phyloP scores from a whole-genome alignment of 2,888 invertebrate genomes.

The Zootermopsis nevadensis region DNA sequence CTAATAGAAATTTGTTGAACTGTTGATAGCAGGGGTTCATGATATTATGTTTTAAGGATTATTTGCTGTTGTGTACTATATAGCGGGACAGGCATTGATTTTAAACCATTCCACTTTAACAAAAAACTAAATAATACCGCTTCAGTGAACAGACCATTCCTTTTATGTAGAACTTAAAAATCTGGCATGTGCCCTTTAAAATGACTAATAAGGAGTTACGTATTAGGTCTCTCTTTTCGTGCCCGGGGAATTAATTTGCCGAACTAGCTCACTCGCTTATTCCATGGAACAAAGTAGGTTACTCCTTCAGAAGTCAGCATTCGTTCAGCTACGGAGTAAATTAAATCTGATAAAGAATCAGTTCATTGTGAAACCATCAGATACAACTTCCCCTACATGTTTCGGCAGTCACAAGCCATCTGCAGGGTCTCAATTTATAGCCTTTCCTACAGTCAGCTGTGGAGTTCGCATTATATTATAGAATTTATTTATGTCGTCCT shows the following conservation, averaged over 20 bases:
- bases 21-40: background rate
- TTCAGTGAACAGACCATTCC: background rate
- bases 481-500: no score
- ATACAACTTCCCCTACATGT: no score
- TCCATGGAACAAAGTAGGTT: no score
- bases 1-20: conserved; percentile 25
- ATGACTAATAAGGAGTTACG: background rate
- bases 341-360: no score
- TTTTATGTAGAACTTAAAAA: background rate
- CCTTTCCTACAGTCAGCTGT: no score
- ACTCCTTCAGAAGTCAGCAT: no score
- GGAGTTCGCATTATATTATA: no score
- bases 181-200: background rate
- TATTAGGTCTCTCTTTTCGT: background rate
- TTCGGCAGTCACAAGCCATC: no score
- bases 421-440: no score
- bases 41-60: conserved; percentile 9
- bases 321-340: no score
- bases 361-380: no score
- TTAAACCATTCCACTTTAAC: background rate
- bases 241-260: background rate
- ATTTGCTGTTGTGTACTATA: background rate
- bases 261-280: no score
- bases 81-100: background rate
- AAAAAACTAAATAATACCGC: background rate